Evolutionary conservation across 2,797 vertebrate species (phyloP).

Genomic region (Lepilemur septentrionalis): DNA sequence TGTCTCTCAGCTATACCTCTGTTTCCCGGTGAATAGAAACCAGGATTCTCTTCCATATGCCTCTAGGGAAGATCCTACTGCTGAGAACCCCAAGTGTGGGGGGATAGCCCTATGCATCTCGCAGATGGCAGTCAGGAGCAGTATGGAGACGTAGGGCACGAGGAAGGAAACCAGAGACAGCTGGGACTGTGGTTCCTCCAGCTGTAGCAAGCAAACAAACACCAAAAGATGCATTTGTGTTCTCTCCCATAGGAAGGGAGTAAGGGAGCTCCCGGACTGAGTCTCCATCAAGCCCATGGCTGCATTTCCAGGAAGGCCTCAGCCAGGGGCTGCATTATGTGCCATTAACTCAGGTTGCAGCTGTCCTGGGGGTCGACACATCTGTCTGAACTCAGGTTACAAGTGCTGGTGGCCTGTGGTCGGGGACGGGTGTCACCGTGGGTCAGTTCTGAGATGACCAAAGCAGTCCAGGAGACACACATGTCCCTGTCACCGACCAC

Average conservation of each 20-base stretch:
- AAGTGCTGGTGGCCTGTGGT: neutral
- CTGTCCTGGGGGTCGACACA: neutral
- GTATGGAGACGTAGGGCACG: neutral
- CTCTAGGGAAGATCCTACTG: neutral
- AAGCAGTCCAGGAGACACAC: neutral
- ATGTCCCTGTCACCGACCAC: neutral
- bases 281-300: neutral
- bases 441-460: neutral
- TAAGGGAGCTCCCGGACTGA: neutral
- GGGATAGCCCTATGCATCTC: neutral
- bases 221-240: neutral
- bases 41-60: neutral
- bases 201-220: neutral
- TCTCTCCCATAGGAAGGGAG: neutral
- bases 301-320: conserved; percentile 25
- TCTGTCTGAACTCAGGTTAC: neutral
- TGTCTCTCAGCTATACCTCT: neutral
- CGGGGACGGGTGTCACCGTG: neutral
- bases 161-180: neutral
- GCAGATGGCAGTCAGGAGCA: neutral
- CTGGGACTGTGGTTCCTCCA: neutral
- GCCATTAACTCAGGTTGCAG: neutral
- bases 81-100: neutral
- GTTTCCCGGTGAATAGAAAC: neutral
- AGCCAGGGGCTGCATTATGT: neutral